Evolutionary conservation across 2,797 vertebrate species (phyloP), one percentile per base, ranked within the genome.

Genomic region (Protonibea diacanthus): DNA sequence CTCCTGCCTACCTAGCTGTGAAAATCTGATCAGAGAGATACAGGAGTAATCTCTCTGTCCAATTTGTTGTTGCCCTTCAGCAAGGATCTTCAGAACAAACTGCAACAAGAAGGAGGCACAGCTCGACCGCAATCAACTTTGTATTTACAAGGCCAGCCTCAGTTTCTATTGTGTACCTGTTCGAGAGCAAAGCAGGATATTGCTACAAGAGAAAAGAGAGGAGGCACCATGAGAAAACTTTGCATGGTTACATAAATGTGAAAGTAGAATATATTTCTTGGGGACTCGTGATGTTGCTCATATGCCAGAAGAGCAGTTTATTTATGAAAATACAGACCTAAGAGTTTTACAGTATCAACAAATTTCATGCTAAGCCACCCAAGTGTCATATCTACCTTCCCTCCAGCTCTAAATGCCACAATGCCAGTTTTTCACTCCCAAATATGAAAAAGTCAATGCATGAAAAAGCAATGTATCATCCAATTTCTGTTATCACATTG

Each of bases 401-500:
- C 38, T 58, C 66, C 6, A 6, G 8, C 44, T 76, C 25, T 17
- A 65, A 87, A 81, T 71, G 67, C 4, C 66, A 49, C 27, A 38
- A 9, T 38, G 63, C 47, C 12, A 18, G 13, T 44, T 83, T 80
- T 66, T 13, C 1, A 69, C 33, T 71, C 23, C 25, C 29, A 51
- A 52, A 60, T 53, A 55, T 51, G 42, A 63, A 53, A 74, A 68
- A 52, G 40, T 71, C 21, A 76, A 72, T 10, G n/a, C 42, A 51
- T 44, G 18, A 76, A 74, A 75, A 59, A 44, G 4, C 58, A 76
- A 74, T 17, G 7, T 2, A 65, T 76, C 72, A 73, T 59, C 61
- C 74, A 74, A 52, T 80, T 88, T 67, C 27, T 73, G 52, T 73
- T 25, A 60, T 71, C 55, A 48, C n/a, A 17, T 47, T 60, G 51